Evolutionary conservation across 2,888 invertebrate species (phyloP), one percentile per base, ranked within the genome.

Genomic region (Drosophila niveifrons): DNA sequence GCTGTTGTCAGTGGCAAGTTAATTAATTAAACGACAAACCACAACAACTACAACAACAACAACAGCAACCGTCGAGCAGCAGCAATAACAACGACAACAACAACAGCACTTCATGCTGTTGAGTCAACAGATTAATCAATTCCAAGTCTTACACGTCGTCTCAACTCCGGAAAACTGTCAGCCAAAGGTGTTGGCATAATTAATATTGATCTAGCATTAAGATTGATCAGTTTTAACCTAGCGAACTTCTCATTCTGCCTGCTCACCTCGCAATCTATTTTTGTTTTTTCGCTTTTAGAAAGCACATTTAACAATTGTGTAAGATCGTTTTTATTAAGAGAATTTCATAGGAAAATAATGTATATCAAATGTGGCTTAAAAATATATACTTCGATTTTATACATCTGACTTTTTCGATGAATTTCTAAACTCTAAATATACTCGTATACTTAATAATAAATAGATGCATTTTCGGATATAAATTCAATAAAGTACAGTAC

Each of bases 61-160:
- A 36, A 36, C 13, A 13, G 2, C 59, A 66, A 29, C 56, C 23
- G 23, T 6, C 6, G 23, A 50, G 4, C 59, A 52, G n/a, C 64
- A 63, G 36, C 36, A 36, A n/a, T n/a, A 56, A 17, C 66, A 65
- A 36, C 62, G 13, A 53, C 52, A 51, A 47, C 23, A n/a, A n/a
- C 75, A 76, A 43, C 56, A 72, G 66, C 75, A 75, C 71, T 78
- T 75, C 36, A 72, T 56, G 68, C 43, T 71, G 80, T 66, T 64
- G 72, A 71, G 66, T 76, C 75, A 82, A 82, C 73, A 80, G 75
- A 88, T 88, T 85, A 85, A 88, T 88, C 84, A 88, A 88, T 82
- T 81, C 55, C 74, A 62, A 75, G 65, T 50, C 75, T 75, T 64
- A 53, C 79, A 69, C 56, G 53, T 78, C 73, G 63, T 34, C 28